A percentile compares a stretch with the other conserved stretches of the same genome.
Conservation (phyloP, 2,113 vertebrate species). For the Trogon melanurus region DNA sequence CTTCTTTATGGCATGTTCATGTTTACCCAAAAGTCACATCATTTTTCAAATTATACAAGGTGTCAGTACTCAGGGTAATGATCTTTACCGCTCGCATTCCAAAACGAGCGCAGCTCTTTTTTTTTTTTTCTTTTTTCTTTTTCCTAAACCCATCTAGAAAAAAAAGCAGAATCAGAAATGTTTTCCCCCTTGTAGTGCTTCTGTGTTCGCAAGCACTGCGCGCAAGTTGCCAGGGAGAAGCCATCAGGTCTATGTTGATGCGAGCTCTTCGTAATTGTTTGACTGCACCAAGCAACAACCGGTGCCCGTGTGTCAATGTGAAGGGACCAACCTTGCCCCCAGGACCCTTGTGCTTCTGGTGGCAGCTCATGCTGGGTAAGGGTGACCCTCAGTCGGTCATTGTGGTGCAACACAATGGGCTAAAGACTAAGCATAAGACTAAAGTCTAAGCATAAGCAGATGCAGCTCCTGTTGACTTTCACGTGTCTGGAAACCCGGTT, state of each 20-base stretch:
- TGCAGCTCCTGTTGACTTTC: neutral
- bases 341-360: neutral
- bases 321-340: rapidly evolving
- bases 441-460: neutral
- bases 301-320: rapidly evolving
- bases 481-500: neutral
- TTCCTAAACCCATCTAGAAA: neutral
- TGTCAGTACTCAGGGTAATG: constrained; percentile 56
- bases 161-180: neutral
- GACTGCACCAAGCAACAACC: neutral
- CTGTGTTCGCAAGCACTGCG: neutral
- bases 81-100: constrained; percentile 50
- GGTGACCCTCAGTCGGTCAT: neutral
- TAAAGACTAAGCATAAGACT: neutral
- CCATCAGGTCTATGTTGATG: neutral
- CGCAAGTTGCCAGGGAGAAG: neutral
- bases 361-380: neutral
- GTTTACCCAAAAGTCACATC: constrained; percentile 71
- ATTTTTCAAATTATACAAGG: constrained; percentile 74
- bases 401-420: neutral
- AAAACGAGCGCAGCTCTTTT: neutral
- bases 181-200: neutral
- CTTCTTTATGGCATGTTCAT: constrained; percentile 58
- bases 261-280: neutral
- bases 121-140: neutral